A percentile compares a stretch with the other conserved stretches of the same genome.
Conservation (phyloP, 2,888 invertebrate species). For the Mimachlamys varia region DNA sequence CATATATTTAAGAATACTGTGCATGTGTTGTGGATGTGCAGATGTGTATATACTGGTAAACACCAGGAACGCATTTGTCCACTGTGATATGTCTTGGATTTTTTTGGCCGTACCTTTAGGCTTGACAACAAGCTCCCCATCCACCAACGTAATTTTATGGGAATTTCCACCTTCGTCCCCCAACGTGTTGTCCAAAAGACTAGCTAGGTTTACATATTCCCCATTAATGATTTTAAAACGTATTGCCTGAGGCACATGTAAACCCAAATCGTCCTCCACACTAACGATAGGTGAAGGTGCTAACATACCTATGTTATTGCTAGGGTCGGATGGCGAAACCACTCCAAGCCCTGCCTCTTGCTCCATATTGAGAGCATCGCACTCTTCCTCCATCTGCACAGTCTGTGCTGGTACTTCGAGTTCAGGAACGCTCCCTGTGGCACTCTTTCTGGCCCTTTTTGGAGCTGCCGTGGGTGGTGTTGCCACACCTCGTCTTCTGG, state of each 20-base stretch:
- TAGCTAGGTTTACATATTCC: not conserved
- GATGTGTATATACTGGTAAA: conserved; percentile 36
- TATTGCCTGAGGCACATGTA: not conserved
- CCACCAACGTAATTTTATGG: conserved; percentile 1
- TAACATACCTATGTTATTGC: no score
- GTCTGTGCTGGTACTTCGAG: no score
- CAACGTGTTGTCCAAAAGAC: not conserved
- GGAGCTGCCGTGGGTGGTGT: no score
- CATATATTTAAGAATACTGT: conserved; percentile 42
- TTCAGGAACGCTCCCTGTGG: no score
- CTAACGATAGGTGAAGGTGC: no score
- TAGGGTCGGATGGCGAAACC: no score
- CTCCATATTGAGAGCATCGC: no score
- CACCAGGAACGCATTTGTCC: conserved; percentile 43
- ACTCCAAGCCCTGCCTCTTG: no score
- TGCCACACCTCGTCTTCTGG: no score
- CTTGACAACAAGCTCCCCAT: not conserved
- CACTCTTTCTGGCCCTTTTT: no score
- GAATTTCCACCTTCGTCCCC: conserved; percentile 2
- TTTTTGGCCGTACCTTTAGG: not conserved
- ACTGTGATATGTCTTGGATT: conserved; percentile 29
- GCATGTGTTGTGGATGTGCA: no score
- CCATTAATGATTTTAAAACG: not conserved
- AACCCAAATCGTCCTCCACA: not conserved
- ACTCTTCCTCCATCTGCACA: no score